These are phyloP conservation scores for Bubalus kerabau DNA, from an alignment of 2,113 vertebrate genomes.

Conservation along the genomic window DNA sequence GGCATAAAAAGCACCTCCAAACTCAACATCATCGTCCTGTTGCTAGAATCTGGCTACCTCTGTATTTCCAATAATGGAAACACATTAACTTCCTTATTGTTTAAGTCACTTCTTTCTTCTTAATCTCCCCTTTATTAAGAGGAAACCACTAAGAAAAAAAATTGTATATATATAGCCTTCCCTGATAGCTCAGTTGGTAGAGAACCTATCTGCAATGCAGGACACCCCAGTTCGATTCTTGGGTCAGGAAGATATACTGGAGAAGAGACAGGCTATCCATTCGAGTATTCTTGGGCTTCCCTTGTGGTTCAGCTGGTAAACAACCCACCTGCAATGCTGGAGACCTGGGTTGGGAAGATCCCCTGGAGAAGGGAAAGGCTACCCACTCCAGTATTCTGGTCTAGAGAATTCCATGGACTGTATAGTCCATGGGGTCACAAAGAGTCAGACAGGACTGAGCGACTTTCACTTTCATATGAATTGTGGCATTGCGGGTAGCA, in stretches of 20 bases:
- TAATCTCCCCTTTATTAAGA: background rate
- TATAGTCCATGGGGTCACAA: background rate
- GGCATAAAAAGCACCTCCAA: background rate
- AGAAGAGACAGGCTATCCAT: background rate
- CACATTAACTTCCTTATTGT: background rate
- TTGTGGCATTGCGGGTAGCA: background rate
- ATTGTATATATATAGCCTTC: background rate
- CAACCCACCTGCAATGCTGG: background rate
- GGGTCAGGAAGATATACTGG: background rate
- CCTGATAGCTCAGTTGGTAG: background rate
- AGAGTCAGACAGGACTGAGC: background rate
- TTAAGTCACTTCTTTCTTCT: background rate
- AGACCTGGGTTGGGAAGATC: background rate
- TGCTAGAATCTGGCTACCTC: background rate
- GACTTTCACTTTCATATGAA: background rate
- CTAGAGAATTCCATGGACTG: background rate
- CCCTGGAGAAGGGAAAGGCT: background rate
- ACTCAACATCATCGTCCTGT: background rate
- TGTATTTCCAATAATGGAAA: background rate
- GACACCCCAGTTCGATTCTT: background rate
- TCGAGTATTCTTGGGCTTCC: background rate
- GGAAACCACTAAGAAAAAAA: background rate
- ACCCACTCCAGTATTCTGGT: background rate
- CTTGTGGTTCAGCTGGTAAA: background rate
- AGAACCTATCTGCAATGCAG: background rate